phyloP scores from a whole-genome alignment of 2,797 vertebrate genomes.

The Crenichthys baileyi region DNA sequence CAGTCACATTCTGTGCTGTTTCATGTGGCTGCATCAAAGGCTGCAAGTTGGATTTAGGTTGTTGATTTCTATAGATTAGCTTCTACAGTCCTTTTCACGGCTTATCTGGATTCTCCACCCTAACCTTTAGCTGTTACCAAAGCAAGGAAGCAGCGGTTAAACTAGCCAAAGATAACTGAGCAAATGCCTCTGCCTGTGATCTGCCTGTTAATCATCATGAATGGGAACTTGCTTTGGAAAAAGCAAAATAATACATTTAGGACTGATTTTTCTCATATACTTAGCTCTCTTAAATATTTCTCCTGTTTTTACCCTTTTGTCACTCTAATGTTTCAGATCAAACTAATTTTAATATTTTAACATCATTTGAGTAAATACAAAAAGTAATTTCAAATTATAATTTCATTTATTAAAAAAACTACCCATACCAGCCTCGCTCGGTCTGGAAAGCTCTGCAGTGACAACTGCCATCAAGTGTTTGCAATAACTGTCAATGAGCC shows the following conservation, averaged over 20 bases:
- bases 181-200: slow-evolving; percentile 14
- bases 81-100: slow-evolving; percentile 43
- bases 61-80: slow-evolving; percentile 29
- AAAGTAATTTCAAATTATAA: too few species aligned
- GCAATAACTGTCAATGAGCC: background rate
- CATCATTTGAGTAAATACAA: too few species aligned
- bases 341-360: too few species aligned
- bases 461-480: too few species aligned
- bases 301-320: too few species aligned
- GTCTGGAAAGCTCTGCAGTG: too few species aligned
- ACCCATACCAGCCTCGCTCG: too few species aligned
- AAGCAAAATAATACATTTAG: slow-evolving; percentile 55
- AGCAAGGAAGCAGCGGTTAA: slow-evolving; percentile 56
- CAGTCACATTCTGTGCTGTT: slow-evolving; percentile 48
- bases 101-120: slow-evolving; percentile 43
- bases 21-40: slow-evolving; percentile 40
- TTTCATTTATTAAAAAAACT: too few species aligned
- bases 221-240: slow-evolving; percentile 58
- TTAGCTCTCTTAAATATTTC: background rate
- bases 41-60: slow-evolving; percentile 36
- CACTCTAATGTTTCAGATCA: too few species aligned
- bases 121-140: slow-evolving; percentile 60
- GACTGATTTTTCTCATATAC: slow-evolving; percentile 32
- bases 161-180: slow-evolving; percentile 65
- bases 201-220: slow-evolving; percentile 55